Evolutionary conservation across 2,888 invertebrate species (phyloP).

Genomic region (Glaucopsyche alexis): DNA sequence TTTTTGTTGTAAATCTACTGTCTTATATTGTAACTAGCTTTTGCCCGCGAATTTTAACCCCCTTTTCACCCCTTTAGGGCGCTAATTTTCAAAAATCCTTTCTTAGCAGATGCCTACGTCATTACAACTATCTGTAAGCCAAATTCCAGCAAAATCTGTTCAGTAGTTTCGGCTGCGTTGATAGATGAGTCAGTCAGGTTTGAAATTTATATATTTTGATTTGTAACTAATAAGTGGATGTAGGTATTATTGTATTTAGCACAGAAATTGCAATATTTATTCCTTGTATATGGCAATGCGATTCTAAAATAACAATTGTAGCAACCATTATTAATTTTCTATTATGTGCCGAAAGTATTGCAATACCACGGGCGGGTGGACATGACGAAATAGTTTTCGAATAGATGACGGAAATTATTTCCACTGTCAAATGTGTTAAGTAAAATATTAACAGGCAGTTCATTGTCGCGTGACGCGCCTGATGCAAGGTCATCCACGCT

Average conservation of each 20-base stretch:
- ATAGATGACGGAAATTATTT: background rate
- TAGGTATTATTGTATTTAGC: background rate
- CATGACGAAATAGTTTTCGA: background rate
- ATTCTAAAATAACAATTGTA: background rate
- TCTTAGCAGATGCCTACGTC: too few relatives aligned
- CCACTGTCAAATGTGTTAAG: background rate
- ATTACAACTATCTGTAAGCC: too few relatives aligned
- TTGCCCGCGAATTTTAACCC: too few relatives aligned
- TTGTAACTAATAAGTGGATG: too few relatives aligned
- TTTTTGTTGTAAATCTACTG: too few relatives aligned
- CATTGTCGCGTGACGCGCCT: conserved; percentile 18
- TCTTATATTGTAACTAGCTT: too few relatives aligned
- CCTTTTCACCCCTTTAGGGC: too few relatives aligned
- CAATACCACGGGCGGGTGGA: background rate
- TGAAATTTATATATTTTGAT: too few relatives aligned
- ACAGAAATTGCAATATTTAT: background rate
- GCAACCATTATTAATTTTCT: background rate
- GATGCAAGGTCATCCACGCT: background rate
- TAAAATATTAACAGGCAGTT: background rate
- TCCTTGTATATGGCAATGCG: background rate
- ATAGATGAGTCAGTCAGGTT: too few relatives aligned
- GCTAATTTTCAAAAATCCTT: too few relatives aligned
- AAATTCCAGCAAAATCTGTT: too few relatives aligned
- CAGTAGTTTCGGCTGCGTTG: too few relatives aligned
- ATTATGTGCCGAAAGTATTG: background rate